Base-by-base conservation (phyloP, 1,140 invertebrate genomes). In the Agraylea sexmaculata region DNA sequence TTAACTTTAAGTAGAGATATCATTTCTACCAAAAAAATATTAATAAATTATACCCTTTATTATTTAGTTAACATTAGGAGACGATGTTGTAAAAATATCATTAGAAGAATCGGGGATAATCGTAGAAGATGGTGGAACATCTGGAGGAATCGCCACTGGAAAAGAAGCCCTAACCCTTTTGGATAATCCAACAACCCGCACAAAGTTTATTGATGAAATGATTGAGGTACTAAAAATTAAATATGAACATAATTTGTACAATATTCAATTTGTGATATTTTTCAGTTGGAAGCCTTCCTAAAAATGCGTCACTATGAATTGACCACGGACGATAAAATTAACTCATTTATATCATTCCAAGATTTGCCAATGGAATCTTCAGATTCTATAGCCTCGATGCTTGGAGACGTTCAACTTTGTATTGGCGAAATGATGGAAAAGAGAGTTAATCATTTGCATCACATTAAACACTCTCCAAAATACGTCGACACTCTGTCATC, bases 141-240 rank as follows among this genome's bases (percentile, higher is more conserved):
- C 78, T 50, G 80, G 80, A 4, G 83, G 82, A 20, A 63, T 79
- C 25, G 88, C 89, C 2, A 69, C 60, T 50, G 87, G 81, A 11
- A 73, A 74, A 28, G 81, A 95, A 52, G 91, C 92, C 0, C 69
- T 87, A 5, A 80, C 79, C 0, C 43, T 98, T 32, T 63, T 98
- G 3, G 90, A 96, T 59, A 87, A 91, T 64, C 77, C 79, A 1
- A 61, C 71, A 37, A 88, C 85, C 3, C 72, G 89, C 49, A 81
- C 77, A 55, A 70, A 79, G 39, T 80, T 96, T 48, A 74, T 93
- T 8, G 83, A 92, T 66, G 87, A 97, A 53, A 59, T 97, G 0
- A 71, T 80, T 33, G 91, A 97, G 63, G 74, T 83, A 53, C 51
- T 31, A 44, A 29, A 38, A 21, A 28, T 38, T 29, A 40, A 12